These are phyloP conservation scores for Acleris cristana DNA, from an alignment of 2,888 invertebrate genomes.

Conservation along the genomic window DNA sequence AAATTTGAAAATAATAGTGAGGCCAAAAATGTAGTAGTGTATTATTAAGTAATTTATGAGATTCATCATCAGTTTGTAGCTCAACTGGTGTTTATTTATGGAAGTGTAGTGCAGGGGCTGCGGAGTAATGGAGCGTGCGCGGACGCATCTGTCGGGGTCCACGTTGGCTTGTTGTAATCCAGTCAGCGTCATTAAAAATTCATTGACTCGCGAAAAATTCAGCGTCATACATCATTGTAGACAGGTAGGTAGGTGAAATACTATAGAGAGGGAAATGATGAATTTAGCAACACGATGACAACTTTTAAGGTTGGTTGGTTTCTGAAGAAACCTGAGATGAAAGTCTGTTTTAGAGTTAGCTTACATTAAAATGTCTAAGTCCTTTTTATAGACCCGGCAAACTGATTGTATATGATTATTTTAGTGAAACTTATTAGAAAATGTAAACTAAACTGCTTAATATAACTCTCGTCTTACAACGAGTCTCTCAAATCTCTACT, in stretches of 20 bases:
- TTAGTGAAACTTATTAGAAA: too few species aligned
- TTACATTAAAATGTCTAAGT: too few species aligned
- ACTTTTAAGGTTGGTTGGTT: neutral
- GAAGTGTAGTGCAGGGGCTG: constrained; percentile 55
- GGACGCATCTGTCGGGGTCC: constrained; percentile 64
- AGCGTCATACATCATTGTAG: constrained; percentile 18
- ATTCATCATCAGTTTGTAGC: constrained; percentile 36
- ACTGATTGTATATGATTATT: too few species aligned
- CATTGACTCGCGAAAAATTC: constrained; percentile 42
- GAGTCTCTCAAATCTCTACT: too few species aligned
- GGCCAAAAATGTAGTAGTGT: constrained; percentile 25
- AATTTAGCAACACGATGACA: neutral
- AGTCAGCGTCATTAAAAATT: constrained; percentile 50
- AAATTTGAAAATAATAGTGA: constrained; percentile 32
- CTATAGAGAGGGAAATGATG: neutral
- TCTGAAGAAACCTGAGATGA: too few species aligned
- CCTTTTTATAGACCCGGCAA: too few species aligned
- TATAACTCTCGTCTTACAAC: too few species aligned
- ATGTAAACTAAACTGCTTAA: too few species aligned
- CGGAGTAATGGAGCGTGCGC: constrained; percentile 69
- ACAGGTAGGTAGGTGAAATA: neutral
- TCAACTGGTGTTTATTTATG: constrained; percentile 60
- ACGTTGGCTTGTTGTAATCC: constrained; percentile 46
- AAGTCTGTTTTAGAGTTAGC: too few species aligned
- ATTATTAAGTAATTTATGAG: constrained; percentile 37